phyloP scores from a whole-genome alignment of 2,888 invertebrate species.

The Helicoverpa assulta region DNA sequence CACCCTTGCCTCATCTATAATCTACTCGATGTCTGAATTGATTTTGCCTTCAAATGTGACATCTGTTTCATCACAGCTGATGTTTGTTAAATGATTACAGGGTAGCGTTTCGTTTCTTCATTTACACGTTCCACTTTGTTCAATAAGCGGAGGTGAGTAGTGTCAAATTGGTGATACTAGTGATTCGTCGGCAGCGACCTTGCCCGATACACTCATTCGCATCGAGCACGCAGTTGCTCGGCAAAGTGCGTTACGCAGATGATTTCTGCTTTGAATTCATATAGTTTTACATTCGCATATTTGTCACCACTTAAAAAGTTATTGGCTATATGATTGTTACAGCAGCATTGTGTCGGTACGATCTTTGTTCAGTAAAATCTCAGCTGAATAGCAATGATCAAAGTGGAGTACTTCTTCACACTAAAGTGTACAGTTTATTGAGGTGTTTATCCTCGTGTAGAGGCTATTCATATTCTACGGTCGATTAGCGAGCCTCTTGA shows the following conservation, averaged over 20 bases:
- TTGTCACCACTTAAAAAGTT: constrained; percentile 52
- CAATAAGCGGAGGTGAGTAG: constrained; percentile 86
- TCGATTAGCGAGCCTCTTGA: constrained; percentile 67
- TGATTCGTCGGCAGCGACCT: constrained; percentile 79
- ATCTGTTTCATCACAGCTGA: constrained; percentile 79
- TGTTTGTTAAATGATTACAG: constrained; percentile 82
- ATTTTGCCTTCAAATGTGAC: constrained; percentile 83
- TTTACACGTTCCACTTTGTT: constrained; percentile 87
- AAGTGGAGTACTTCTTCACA: constrained; percentile 37
- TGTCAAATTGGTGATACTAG: constrained; percentile 83
- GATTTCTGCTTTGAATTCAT: constrained; percentile 43
- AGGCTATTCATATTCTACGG: constrained; percentile 68
- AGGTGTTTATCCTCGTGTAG: constrained; percentile 64
- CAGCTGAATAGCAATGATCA: constrained; percentile 53
- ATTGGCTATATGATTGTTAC: constrained; percentile 51
- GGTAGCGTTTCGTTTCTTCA: constrained; percentile 84
- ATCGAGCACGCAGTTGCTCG: constrained; percentile 52
- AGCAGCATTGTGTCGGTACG: constrained; percentile 28
- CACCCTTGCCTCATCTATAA: constrained; percentile 62
- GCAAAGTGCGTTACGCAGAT: constrained; percentile 58
- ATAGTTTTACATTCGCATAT: constrained; percentile 37
- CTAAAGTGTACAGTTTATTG: constrained; percentile 57
- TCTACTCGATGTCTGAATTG: constrained; percentile 74
- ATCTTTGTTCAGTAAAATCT: constrained; percentile 39
- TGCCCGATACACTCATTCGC: constrained; percentile 68